Conservation (phyloP, 2,888 invertebrate genomes). For the Leptinotarsa peninsularis region DNA sequence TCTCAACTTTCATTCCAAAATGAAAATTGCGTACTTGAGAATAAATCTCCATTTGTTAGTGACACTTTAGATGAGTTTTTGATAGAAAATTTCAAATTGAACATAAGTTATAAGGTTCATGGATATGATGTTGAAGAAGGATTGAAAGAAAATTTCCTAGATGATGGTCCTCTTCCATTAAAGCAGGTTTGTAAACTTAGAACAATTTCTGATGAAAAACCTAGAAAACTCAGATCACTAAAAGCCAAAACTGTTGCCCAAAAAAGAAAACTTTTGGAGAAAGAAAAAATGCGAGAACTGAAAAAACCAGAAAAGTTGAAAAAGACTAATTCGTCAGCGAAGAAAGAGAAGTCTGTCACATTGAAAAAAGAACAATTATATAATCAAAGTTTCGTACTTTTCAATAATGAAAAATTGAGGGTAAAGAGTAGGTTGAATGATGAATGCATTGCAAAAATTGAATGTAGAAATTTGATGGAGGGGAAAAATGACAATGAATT, state of each 20-base stretch:
- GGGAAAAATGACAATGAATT: constrained; percentile 67
- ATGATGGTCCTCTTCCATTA: constrained; percentile 31
- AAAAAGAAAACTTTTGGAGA: constrained; percentile 66
- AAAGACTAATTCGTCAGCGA: background rate
- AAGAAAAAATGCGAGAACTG: constrained; percentile 39
- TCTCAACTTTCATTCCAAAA: constrained; percentile 35
- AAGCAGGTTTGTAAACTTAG: constrained; percentile 35
- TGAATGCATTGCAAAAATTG: constrained; percentile 47
- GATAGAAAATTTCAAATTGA: constrained; percentile 65
- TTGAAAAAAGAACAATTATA: constrained; percentile 17
- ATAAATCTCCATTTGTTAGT: constrained; percentile 66
- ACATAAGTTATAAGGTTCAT: constrained; percentile 64
- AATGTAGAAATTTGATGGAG: constrained; percentile 65
- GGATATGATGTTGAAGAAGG: constrained; percentile 60
- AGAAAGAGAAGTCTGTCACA: background rate
- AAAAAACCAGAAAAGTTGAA: constrained; percentile 37
- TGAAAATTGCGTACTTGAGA: constrained; percentile 28
- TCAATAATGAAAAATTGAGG: constrained; percentile 51
- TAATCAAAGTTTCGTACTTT: constrained; percentile 49
- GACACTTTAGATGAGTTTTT: constrained; percentile 68
- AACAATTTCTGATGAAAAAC: constrained; percentile 32
- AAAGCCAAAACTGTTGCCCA: constrained; percentile 70
- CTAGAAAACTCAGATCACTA: constrained; percentile 40
- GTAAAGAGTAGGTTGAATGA: constrained; percentile 42
- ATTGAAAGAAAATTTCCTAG: constrained; percentile 42